phyloP scores from a whole-genome alignment of 2,113 vertebrate species.

The Hippocampus mohnikei region DNA sequence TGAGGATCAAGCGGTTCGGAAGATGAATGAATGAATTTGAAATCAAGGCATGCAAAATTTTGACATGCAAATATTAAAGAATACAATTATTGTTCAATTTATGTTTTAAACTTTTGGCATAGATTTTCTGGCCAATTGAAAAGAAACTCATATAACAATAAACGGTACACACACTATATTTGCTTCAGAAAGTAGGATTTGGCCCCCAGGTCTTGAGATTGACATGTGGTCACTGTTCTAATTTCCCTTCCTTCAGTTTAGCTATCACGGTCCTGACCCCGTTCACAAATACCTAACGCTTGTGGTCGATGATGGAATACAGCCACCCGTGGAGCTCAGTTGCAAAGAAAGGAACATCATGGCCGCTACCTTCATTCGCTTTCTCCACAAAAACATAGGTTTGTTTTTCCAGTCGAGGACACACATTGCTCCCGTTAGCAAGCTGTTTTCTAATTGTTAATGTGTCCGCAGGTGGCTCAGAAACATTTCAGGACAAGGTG shows the following conservation, averaged over 20 bases:
- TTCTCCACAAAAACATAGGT: constrained; percentile 98
- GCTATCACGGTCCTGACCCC: constrained; percentile 91
- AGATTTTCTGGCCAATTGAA: too few species aligned
- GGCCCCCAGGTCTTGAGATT: neutral
- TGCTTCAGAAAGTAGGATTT: too few species aligned
- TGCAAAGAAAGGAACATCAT: constrained; percentile 98
- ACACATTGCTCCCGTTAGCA: neutral
- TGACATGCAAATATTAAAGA: too few species aligned
- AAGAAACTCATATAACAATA: too few species aligned
- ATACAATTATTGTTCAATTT: too few species aligned
- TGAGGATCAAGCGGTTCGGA: too few species aligned
- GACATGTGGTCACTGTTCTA: neutral
- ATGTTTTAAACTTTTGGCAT: too few species aligned
- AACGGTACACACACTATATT: too few species aligned
- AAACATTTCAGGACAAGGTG: constrained; percentile 98
- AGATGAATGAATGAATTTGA: too few species aligned
- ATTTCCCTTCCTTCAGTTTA: constrained; percentile 77
- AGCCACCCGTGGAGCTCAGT: constrained; percentile 95
- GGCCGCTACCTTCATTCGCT: constrained; percentile 96
- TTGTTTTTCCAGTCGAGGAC: constrained; percentile 35
- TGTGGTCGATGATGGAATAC: constrained; percentile 96
- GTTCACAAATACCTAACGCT: constrained; percentile 91
- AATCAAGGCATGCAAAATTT: too few species aligned
- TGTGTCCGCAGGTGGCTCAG: constrained; percentile 83
- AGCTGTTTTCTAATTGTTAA: neutral